Evolutionary conservation across 1,140 invertebrate genomes (phyloP).

Genomic region (Bombyx mori): DNA sequence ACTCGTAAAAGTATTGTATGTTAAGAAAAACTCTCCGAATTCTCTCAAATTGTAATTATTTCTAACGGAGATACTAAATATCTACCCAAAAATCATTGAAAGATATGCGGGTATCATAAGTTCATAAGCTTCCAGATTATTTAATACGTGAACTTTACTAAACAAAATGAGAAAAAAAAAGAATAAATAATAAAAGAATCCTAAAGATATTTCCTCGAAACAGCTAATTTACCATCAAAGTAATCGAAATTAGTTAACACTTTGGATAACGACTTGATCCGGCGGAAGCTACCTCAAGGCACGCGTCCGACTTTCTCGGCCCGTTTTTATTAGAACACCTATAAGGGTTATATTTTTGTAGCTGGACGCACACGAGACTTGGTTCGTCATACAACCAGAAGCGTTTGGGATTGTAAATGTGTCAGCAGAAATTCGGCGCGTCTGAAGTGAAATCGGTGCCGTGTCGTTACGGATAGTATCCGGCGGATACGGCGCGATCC

Average conservation of each 20-base stretch:
- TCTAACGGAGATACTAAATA: too few relatives aligned
- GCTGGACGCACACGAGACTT: too few relatives aligned
- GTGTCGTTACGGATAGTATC: conserved; percentile 51
- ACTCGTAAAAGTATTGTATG: too few relatives aligned
- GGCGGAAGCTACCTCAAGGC: conserved; percentile 1
- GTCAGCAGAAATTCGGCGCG: conserved; percentile 54
- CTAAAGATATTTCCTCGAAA: conserved; percentile 2
- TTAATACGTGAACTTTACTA: too few relatives aligned
- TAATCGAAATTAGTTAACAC: conserved; percentile 1
- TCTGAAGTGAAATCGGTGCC: conserved; percentile 29
- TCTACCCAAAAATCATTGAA: too few relatives aligned
- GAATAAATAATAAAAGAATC: background rate
- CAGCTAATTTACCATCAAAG: background rate
- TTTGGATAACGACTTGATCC: conserved; percentile 1
- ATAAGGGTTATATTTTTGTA: too few relatives aligned
- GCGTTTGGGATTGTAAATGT: conserved; percentile 42
- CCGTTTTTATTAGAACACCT: too few relatives aligned
- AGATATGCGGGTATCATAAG: background rate
- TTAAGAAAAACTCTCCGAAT: too few relatives aligned
- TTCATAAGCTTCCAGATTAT: too few relatives aligned
- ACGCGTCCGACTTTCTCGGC: background rate
- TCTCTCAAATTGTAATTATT: too few relatives aligned
- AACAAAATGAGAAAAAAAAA: too few relatives aligned
- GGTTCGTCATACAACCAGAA: conserved; percentile 29
- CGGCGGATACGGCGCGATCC: conserved; percentile 51